Base-by-base conservation (phyloP, 2,888 invertebrate genomes). In the Willowsia nigromaculata region DNA sequence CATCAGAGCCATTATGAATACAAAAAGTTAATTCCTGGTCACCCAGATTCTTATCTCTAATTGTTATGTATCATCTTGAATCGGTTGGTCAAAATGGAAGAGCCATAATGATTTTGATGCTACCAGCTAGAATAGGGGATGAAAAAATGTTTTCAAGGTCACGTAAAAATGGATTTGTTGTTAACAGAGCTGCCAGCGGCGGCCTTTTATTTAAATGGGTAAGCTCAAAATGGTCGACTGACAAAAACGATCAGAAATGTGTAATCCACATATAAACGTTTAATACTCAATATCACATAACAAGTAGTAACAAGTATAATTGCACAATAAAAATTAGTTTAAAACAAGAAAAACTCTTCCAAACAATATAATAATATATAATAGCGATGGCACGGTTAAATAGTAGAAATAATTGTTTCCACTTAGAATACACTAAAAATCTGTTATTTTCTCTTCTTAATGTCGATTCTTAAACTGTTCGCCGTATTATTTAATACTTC, bases 401-500 rank as follows among this genome's bases (percentile, higher is more conserved):
- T 65, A 65, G 65, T 33, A 65, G 65, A 65, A 65, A 18, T 30
- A 65, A 18, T 30, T 9, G 0, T n/a, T 65, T 56, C 65, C 33
- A 30, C 33, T 5, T 37, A 0, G 7, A 37, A n/a, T 40, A 68
- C 11, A n/a, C 40, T 18, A 22, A 11, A 30, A 40, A 25, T 25
- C 6, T 76, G 15, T 76, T 33, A 43, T 37, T 83, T 68, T 83
- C 50, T 50, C 22, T 76, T 85, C 27, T 85, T 85, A 6, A 85
- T 85, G 25, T 85, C 85, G 13, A 85, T 85, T 85, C 56, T 71
- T 18, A 85, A 43, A 33, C 85, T 85, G 13, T 76, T 74, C 15
- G 37, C 74, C n/a, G 85, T 85, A 27, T 85, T 85, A 37, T 56
- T 71, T 27, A 87, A 71, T 30, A 85, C 50, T 30, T 85, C 80